Conservation (phyloP, 2,113 vertebrate species). For the Ctenomys sociabilis region DNA sequence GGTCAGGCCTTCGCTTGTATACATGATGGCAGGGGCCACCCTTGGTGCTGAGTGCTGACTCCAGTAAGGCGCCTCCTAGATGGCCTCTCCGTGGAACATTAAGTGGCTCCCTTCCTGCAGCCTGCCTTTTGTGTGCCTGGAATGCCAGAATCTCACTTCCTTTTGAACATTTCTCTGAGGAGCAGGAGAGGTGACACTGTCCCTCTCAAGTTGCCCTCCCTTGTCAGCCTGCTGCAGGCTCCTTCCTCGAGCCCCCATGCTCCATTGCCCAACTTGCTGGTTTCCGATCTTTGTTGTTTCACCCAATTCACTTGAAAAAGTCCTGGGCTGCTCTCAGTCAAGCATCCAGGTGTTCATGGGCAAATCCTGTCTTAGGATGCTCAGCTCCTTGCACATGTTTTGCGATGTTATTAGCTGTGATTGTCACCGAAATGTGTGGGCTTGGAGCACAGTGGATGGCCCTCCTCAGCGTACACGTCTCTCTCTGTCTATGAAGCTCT, state of each 20-base stretch:
- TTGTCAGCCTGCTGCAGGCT: accelerated
- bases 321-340: neutral
- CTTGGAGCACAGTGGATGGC: neutral
- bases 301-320: too few species aligned
- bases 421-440: neutral
- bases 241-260: accelerated
- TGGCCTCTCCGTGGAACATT: accelerated
- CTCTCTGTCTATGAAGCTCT: neutral
- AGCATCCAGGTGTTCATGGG: accelerated
- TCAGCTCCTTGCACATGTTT: neutral
- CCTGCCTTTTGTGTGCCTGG: accelerated
- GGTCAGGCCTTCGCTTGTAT: neutral
- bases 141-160: neutral
- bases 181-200: neutral
- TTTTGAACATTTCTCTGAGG: neutral
- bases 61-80: accelerated
- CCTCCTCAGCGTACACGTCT: accelerated
- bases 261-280: accelerated
- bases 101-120: too few species aligned
- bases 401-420: neutral
- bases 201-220: neutral
- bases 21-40: accelerated
- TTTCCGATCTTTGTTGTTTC: neutral
- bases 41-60: accelerated
- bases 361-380: neutral